Conservation (phyloP, 2,888 invertebrate species). For the Drosophila lutescens region DNA sequence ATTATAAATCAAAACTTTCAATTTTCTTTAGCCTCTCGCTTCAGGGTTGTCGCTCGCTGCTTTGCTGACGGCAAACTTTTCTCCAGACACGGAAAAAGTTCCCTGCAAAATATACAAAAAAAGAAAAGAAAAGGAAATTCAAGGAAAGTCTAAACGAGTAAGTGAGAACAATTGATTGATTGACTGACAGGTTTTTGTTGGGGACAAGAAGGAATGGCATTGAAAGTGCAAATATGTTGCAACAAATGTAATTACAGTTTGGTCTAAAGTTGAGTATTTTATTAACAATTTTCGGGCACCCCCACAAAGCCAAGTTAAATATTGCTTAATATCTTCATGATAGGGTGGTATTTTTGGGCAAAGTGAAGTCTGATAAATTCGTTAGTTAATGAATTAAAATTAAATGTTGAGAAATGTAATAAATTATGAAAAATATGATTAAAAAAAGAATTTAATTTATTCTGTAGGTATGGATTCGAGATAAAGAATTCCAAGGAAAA, state of each 20-base stretch:
- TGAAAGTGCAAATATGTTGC: conserved; percentile 33
- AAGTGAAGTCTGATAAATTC: no score
- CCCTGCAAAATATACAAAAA: conserved; percentile 4
- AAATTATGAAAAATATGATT: no score
- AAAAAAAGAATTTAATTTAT: no score
- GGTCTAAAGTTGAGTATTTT: conserved; percentile 5
- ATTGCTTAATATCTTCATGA: background rate
- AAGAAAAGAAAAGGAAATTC: background rate
- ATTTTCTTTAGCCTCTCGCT: conserved; percentile 58
- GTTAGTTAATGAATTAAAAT: no score
- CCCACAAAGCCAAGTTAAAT: background rate
- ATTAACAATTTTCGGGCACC: background rate
- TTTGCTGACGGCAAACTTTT: conserved; percentile 61
- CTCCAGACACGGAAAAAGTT: conserved; percentile 46
- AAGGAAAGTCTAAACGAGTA: conserved; percentile 35
- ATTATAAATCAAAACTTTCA: conserved; percentile 81
- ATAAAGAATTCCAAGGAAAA: no score
- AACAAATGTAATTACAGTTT: conserved; percentile 37
- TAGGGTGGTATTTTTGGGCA: background rate
- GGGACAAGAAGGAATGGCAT: conserved; percentile 14
- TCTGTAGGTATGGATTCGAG: no score
- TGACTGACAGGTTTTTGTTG: conserved; percentile 55
- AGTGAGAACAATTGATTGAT: conserved; percentile 60
- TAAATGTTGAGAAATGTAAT: no score
- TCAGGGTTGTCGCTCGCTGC: conserved; percentile 28